These are phyloP conservation scores for Psittacula cyanocephala DNA, from an alignment of 2,113 vertebrate species.

Conservation along the genomic window DNA sequence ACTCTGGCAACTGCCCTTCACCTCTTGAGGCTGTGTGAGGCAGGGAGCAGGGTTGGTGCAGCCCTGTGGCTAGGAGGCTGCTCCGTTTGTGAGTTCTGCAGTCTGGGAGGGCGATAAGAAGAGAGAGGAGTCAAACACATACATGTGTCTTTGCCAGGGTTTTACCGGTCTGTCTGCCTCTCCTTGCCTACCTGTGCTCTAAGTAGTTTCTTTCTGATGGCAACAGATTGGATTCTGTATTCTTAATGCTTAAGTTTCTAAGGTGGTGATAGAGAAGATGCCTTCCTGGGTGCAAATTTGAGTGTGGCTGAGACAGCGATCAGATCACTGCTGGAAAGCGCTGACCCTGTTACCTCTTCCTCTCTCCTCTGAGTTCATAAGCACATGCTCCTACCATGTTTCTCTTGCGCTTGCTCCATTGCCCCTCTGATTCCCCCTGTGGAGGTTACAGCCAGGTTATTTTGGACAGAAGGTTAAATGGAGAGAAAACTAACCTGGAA, in stretches of 20 bases:
- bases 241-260: not conserved
- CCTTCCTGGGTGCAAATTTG: not conserved
- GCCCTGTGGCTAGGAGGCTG: not conserved
- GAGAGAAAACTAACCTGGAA: not conserved
- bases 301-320: fast-evolving
- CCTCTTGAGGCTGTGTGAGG: not conserved
- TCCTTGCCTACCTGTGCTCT: not conserved
- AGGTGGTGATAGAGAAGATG: not conserved
- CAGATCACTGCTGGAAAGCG: not conserved
- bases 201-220: not conserved
- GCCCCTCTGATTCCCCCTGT: fast-evolving
- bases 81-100: not conserved
- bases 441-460: not conserved
- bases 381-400: not conserved
- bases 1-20: not conserved
- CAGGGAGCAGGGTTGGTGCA: not conserved
- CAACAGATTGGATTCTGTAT: fast-evolving
- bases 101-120: not conserved
- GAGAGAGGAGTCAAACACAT: fast-evolving
- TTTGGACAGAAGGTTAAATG: not conserved
- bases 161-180: not conserved
- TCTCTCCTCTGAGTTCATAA: not conserved
- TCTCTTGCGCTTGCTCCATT: not conserved
- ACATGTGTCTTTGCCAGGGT: fast-evolving
- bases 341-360: not conserved